Conservation (phyloP, 2,888 invertebrate species). For the Drosophila bunnanda region DNA sequence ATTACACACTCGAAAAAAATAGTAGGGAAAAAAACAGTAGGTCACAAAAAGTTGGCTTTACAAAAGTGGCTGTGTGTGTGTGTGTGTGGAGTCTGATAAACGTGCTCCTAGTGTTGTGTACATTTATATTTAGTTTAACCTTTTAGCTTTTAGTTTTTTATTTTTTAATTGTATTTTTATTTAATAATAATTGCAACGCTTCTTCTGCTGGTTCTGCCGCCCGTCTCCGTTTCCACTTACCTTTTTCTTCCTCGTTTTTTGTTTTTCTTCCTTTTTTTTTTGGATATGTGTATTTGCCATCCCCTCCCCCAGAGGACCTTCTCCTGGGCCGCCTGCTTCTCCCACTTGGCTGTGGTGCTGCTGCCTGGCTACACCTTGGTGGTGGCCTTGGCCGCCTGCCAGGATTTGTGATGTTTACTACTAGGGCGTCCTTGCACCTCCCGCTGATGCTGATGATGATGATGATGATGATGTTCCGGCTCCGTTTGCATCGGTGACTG, state of each 20-base stretch:
- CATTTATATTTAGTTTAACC: conserved; percentile 31
- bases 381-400: conserved; percentile 58
- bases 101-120: conserved; percentile 29
- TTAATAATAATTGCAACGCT: conserved; percentile 74
- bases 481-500: not conserved
- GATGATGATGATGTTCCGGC: conserved; percentile 37
- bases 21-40: conserved; percentile 9
- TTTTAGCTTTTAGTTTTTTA: not conserved
- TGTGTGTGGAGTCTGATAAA: conserved; percentile 26
- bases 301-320: conserved; percentile 30
- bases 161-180: conserved; percentile 26
- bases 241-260: not conserved
- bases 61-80: conserved; percentile 49
- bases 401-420: conserved; percentile 70
- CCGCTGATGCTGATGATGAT: conserved; percentile 32
- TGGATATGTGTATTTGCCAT: conserved; percentile 59
- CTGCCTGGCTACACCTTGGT: conserved; percentile 59
- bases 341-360: not conserved
- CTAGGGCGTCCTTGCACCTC: conserved; percentile 49
- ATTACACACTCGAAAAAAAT: conserved; percentile 22
- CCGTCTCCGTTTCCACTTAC: not conserved
- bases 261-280: conserved; percentile 8
- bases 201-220: conserved; percentile 28
- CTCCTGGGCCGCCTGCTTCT: not conserved
- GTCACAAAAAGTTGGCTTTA: conserved; percentile 51